phyloP scores from a whole-genome alignment of 2,888 invertebrate genomes.

The Atrina japonica region DNA sequence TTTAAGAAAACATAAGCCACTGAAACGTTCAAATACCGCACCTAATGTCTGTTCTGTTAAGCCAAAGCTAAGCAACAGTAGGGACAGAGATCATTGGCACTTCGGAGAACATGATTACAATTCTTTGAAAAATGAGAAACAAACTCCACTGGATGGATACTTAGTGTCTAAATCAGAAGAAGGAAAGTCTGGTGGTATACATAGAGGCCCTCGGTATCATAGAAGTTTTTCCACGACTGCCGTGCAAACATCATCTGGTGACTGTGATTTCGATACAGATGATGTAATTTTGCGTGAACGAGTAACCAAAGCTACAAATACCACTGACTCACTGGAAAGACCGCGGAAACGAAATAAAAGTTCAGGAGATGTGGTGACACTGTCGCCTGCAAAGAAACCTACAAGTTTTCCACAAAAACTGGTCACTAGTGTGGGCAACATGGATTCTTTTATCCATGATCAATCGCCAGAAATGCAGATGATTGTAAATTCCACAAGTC shows the following conservation, averaged over 20 bases:
- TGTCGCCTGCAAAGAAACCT: constrained; percentile 26
- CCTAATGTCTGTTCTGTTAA: constrained; percentile 20
- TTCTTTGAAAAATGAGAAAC: neutral
- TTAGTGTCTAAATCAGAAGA: neutral
- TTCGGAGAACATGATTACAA: neutral
- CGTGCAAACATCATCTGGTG: constrained; percentile 40
- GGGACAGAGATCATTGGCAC: neutral
- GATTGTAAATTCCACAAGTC: constrained; percentile 69
- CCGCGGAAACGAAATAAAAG: constrained; percentile 37
- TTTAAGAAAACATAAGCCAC: constrained; percentile 46
- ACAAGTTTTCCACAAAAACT: constrained; percentile 45
- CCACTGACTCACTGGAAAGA: constrained; percentile 50
- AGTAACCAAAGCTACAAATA: constrained; percentile 39
- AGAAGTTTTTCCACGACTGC: constrained; percentile 36
- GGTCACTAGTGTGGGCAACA: constrained; percentile 21
- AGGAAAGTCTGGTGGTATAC: neutral
- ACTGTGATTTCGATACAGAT: constrained; percentile 25
- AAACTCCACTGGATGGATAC: neutral
- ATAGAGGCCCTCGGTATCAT: constrained; percentile 3
- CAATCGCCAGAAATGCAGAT: constrained; percentile 70
- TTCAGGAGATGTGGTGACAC: constrained; percentile 20
- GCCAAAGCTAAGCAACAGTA: neutral
- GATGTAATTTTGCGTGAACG: neutral
- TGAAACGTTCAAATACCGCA: constrained; percentile 32
- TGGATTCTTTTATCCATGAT: constrained; percentile 46